phyloP scores from a whole-genome alignment of 2,888 invertebrate genomes.

The Cabera pusaria region DNA sequence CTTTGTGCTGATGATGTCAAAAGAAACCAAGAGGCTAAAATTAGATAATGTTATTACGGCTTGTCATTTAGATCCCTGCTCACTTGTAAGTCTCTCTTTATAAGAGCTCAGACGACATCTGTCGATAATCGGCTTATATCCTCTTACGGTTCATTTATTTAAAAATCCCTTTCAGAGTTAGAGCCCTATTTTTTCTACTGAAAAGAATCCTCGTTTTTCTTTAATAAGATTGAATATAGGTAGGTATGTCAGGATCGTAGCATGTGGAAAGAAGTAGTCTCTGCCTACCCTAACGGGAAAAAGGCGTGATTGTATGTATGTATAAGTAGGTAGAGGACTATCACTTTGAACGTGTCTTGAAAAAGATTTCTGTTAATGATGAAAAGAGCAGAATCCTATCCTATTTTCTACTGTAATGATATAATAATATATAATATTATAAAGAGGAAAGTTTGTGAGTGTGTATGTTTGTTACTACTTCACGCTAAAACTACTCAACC shows the following conservation, averaged over 20 bases:
- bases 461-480: too few relatives aligned
- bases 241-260: too few relatives aligned
- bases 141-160: conserved; percentile 34
- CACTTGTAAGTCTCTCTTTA: conserved; percentile 9
- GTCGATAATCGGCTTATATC: conserved; percentile 65
- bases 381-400: too few relatives aligned
- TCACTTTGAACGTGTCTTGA: conserved; percentile 5
- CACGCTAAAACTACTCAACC: too few relatives aligned
- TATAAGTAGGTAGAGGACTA: conserved; percentile 6
- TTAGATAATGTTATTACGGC: conserved; percentile 9
- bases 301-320: too few relatives aligned
- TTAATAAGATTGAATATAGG: conserved; percentile 19
- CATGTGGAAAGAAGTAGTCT: too few relatives aligned
- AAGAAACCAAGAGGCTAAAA: conserved; percentile 1
- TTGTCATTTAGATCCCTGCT: conserved; percentile 11
- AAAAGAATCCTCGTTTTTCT: conserved; percentile 17
- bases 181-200: conserved; percentile 14
- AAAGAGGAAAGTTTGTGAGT: too few relatives aligned
- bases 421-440: too few relatives aligned
- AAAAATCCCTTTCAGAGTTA: conserved; percentile 25
- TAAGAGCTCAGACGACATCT: conserved; percentile 41
- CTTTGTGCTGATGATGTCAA: too few relatives aligned
- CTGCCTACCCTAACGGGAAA: too few relatives aligned
- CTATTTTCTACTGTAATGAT: too few relatives aligned
- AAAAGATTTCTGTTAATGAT: too few relatives aligned